Evolutionary conservation across 2,888 invertebrate genomes (phyloP), one percentile per base, ranked within the genome.

Genomic region (Watsonalla binaria): DNA sequence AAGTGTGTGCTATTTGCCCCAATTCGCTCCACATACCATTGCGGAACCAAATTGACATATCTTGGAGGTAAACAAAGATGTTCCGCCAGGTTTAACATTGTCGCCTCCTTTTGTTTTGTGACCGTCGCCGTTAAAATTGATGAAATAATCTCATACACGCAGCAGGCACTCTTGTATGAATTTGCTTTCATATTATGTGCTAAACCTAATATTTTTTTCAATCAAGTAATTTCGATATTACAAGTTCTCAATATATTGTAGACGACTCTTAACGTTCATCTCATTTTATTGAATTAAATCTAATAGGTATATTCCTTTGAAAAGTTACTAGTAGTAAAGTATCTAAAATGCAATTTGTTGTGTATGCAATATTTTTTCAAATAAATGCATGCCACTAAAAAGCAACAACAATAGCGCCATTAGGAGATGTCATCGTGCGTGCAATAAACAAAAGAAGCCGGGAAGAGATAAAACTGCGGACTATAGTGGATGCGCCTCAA

Each of bases 401-500:
- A 66, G 71, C 71, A 73, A 76, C 75, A 86, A 90, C 87, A 89
- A 89, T 87, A 73, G 79, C 68, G 51, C 84, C 79, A 90, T 90
- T 89, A 90, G 74, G 72, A 74, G 81, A 86, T 85, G 87, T 86
- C 90, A 85, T 81, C 86, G 88, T 81, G 90, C 90, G 89, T 90
- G 84, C 79, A 59, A 75, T 73, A 83, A 86, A 90, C 90, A 90
- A 90, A 90, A 87, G 88, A 72, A 69, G 60, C 57, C 66, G 78
- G 81, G 84, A 84, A 85, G 79, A 89, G 88, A 90, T 89, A 90
- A 87, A 90, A 90, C 79, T 73, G 76, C 77, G 74, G 69, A 74
- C 72, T 69, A 71, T 67, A 66, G 61, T 67, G 62, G 63, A 60
- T 68, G 65, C 66, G 71, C 58, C 72, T 74, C 82, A 79, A 76